phyloP scores from a whole-genome alignment of 1,140 invertebrate species.

The Neodiprion lecontei region DNA sequence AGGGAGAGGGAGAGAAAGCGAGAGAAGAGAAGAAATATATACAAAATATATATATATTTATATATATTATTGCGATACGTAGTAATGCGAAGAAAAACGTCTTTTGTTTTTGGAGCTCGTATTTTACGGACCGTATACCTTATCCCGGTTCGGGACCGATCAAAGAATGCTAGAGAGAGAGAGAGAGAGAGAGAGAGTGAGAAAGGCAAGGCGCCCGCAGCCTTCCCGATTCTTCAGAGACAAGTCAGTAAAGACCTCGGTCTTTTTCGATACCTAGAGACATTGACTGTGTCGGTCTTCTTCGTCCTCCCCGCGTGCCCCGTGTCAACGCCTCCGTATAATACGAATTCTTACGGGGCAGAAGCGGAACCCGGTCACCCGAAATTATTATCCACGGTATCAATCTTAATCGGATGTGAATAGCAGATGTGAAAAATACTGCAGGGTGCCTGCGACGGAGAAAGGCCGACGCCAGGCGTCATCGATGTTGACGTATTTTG shows the following conservation, averaged over 20 bases:
- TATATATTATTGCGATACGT: constrained; percentile 5
- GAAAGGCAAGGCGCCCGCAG: not conserved
- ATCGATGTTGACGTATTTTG: too few relatives aligned
- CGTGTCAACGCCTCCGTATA: too few relatives aligned
- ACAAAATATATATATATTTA: not conserved
- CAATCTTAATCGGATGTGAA: too few relatives aligned
- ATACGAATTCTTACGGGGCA: too few relatives aligned
- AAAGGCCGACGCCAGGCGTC: too few relatives aligned
- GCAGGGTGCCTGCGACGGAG: too few relatives aligned
- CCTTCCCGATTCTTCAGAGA: not conserved
- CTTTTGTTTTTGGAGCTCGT: not conserved
- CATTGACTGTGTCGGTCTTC: not conserved
- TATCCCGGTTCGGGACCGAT: not conserved
- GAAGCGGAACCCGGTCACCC: too few relatives aligned
- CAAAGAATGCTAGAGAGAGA: not conserved
- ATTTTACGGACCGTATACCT: not conserved
- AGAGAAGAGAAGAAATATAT: too few relatives aligned
- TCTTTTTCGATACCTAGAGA: not conserved
- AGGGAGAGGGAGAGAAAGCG: too few relatives aligned
- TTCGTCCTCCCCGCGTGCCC: not conserved
- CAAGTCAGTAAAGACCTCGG: not conserved
- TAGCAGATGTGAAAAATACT: too few relatives aligned
- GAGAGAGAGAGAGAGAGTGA: not conserved
- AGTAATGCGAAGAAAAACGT: not conserved
- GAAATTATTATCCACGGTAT: too few relatives aligned